Evolutionary conservation across 2,888 invertebrate species (phyloP), one percentile per base, ranked within the genome.

Genomic region (Drosophila tripunctata): DNA sequence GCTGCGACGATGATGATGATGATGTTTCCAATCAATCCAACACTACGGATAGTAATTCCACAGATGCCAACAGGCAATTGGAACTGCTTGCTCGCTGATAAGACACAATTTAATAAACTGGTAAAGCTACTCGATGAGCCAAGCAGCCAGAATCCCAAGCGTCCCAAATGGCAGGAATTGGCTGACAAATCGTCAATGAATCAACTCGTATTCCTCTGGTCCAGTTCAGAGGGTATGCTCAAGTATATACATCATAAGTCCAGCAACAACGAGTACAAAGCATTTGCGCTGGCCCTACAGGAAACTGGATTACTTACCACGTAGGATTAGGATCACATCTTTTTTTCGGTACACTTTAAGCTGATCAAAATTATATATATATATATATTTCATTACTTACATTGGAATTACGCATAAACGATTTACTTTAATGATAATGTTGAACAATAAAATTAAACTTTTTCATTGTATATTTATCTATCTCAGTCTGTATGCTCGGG

Each of bases 131-230:
- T 95, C 63, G 94, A 95, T 88, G 89, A 90, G 66, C 78, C 71
- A 0, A 19, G 50, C 4, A 47, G 8, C 0, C 22, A 47, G 0
- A 41, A 68, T 31, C 31, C 60, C 0, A 1, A 33, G 1, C 90
- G 92, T 15, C 92, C 92, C 43, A 93, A 92, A 19, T 95, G 95
- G 95, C 92, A 92, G 40, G 91, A 90, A 64, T 90, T 95, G 15
- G 94, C 94, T 0, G 88, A 89, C 10, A 90, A 93, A 1, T 90
- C 94, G 45, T 91, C 93, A 4, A 91, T 93, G 48, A 92, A 92
- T 31, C 90, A 93, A 36, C 90, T 93, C 41, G 78, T 92, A 0
- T 92, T 92, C 45, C 91, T 93, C 75, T 93, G 93, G 88, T 93
- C 93, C 76, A 93, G 93, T 33, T 92, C 94, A 0, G 90, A 92